Conservation (phyloP, 2,797 vertebrate species). For the Leptodactylus fallax region DNA sequence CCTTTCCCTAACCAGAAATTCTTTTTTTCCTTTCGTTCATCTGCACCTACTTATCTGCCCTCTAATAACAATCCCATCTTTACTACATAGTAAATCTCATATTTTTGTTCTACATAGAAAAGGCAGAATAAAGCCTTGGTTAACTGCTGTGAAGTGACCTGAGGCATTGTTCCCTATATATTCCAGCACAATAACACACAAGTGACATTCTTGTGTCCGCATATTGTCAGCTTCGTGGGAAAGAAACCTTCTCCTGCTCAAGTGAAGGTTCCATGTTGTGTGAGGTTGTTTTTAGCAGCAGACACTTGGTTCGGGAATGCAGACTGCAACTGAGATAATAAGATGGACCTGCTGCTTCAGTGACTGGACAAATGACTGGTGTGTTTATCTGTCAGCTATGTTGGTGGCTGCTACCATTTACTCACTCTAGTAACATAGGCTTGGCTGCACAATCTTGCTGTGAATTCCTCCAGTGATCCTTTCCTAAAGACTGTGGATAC, state of each 20-base stretch:
- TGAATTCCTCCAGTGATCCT: constrained; percentile 20
- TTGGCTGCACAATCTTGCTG: constrained; percentile 16
- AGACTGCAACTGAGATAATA: constrained; percentile 56
- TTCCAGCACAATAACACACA: background rate
- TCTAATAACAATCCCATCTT: constrained; percentile 1
- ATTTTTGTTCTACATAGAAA: background rate
- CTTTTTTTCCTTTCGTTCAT: background rate
- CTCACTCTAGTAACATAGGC: constrained; percentile 26
- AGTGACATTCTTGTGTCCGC: background rate
- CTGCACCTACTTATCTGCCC: background rate
- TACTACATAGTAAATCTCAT: background rate
- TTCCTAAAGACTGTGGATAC: constrained; percentile 13
- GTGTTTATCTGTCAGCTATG: constrained; percentile 36
- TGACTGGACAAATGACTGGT: constrained; percentile 22
- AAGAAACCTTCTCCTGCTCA: constrained; percentile 22
- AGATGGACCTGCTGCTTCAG: constrained; percentile 22
- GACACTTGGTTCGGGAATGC: constrained; percentile 40
- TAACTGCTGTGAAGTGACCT: constrained; percentile 20
- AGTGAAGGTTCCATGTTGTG: constrained; percentile 28
- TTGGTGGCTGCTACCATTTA: constrained; percentile 33
- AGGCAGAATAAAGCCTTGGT: constrained; percentile 10
- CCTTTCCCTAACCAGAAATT: background rate
- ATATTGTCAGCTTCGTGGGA: constrained; percentile 2
- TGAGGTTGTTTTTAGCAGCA: constrained; percentile 29
- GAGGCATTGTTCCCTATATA: background rate